Evolutionary conservation across 2,888 invertebrate species (phyloP).

Genomic region (Cantharis rufa): DNA sequence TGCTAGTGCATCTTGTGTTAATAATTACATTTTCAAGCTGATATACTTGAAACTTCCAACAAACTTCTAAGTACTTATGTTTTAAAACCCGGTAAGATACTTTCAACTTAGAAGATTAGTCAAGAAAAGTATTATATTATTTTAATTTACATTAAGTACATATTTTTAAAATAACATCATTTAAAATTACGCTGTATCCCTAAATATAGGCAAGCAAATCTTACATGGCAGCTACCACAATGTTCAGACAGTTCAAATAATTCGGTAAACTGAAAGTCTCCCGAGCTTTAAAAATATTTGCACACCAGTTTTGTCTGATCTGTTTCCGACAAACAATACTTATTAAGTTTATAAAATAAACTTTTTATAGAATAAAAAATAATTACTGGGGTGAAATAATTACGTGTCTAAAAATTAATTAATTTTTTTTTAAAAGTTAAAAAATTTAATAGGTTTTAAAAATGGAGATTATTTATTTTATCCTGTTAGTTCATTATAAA

Average conservation of each 20-base stretch:
- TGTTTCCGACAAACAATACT: background rate
- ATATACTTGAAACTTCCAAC: background rate
- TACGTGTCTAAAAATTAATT: too few relatives aligned
- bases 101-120: background rate
- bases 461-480: background rate
- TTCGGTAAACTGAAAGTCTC: background rate
- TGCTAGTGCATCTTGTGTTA: background rate
- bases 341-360: too few relatives aligned
- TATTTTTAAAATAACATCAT: too few relatives aligned
- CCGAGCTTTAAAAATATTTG: background rate
- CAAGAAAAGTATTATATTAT: background rate
- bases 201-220: too few relatives aligned
- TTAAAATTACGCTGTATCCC: too few relatives aligned
- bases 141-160: background rate
- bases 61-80: constrained; percentile 5
- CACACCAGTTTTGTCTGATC: background rate
- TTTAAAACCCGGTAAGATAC: background rate
- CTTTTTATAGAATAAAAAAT: background rate
- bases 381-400: background rate
- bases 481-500: background rate
- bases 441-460: background rate
- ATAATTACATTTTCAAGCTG: constrained; percentile 4
- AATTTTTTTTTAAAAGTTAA: too few relatives aligned
- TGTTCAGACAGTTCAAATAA: background rate
- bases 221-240: background rate